Conservation (phyloP, 2,888 invertebrate species). For the Amblyjoppa fuscipennis region DNA sequence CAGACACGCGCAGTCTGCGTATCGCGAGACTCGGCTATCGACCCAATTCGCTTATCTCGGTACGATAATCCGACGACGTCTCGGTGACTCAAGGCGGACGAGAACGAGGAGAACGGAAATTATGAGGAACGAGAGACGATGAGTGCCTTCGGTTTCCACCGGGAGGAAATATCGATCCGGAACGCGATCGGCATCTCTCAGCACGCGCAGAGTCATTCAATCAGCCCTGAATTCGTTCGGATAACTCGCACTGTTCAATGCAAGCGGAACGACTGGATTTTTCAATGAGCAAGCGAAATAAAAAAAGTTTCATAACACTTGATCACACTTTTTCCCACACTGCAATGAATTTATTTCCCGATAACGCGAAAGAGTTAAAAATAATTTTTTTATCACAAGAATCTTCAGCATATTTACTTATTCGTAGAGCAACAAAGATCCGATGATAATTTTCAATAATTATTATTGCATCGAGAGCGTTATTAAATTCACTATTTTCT, state of each 20-base stretch:
- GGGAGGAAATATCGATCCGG: conserved; percentile 17
- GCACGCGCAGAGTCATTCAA: conserved; percentile 23
- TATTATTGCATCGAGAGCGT: no score
- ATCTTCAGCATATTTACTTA: no score
- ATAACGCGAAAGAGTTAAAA: no score
- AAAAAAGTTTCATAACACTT: no score
- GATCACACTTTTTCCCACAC: no score
- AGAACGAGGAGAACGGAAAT: background rate
- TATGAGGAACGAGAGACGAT: background rate
- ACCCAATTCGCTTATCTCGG: conserved; percentile 65
- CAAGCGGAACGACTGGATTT: background rate
- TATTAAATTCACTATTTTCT: no score
- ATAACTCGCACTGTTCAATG: background rate
- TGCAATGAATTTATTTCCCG: no score
- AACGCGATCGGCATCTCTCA: conserved; percentile 30
- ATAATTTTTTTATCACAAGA: no score
- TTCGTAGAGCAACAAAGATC: no score
- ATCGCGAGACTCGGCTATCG: conserved; percentile 43
- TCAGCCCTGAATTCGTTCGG: background rate
- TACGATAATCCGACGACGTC: conserved; percentile 56
- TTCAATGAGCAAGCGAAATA: background rate
- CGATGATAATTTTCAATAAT: no score
- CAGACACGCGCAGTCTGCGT: conserved; percentile 10
- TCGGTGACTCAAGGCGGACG: conserved; percentile 2
- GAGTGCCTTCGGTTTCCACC: background rate